phyloP scores from a whole-genome alignment of 1,140 invertebrate genomes.

The Aphis craccivora region DNA sequence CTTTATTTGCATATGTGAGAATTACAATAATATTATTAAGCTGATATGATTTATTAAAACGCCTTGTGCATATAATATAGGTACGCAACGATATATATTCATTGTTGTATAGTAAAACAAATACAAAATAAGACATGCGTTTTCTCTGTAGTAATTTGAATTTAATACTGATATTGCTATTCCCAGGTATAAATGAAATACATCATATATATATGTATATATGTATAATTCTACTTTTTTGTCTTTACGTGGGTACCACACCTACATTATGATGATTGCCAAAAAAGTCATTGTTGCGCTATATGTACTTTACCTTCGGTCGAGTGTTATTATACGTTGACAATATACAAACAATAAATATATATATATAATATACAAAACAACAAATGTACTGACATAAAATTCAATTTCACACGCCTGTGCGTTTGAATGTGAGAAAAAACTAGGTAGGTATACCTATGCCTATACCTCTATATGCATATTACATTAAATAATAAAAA shows the following conservation, averaged over 20 bases:
- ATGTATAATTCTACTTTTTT: not conserved
- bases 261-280: not conserved
- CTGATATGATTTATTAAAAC: too few species aligned
- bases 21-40: too few species aligned
- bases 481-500: not conserved
- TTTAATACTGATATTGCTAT: not conserved
- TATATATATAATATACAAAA: not conserved
- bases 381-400: not conserved
- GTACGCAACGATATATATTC: too few species aligned
- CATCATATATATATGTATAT: too few species aligned
- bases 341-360: not conserved
- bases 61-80: too few species aligned
- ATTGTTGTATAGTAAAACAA: too few species aligned
- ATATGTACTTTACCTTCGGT: not conserved
- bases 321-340: not conserved
- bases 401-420: not conserved
- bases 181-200: not conserved
- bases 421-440: constrained; percentile 1
- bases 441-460: not conserved
- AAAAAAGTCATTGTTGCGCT: not conserved
- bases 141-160: not conserved
- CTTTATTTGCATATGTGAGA: too few species aligned
- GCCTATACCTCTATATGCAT: not conserved
- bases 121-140: too few species aligned
- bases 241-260: not conserved